These are phyloP conservation scores for Aspidoscelis tigris DNA, from an alignment of 2,113 vertebrate species.

Conservation along the genomic window DNA sequence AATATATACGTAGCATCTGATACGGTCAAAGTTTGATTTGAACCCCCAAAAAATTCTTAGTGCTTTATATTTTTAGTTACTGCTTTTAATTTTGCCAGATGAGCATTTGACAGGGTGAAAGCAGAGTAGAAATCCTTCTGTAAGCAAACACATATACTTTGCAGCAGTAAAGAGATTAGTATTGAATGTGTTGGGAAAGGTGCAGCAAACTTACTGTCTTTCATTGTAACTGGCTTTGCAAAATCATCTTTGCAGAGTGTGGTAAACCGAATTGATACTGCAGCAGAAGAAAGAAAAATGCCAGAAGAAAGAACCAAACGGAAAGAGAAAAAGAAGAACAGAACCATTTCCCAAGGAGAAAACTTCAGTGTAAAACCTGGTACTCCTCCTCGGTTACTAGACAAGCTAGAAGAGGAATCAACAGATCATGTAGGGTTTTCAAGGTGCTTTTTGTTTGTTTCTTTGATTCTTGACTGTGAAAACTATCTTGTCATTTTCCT, in stretches of 20 bases:
- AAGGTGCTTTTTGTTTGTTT: constrained; percentile 63
- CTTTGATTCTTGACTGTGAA: not conserved
- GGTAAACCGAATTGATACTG: constrained; percentile 35
- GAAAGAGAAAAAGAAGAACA: constrained; percentile 68
- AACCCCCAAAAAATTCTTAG: too few species aligned
- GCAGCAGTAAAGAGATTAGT: not conserved
- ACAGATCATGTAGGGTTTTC: constrained; percentile 51
- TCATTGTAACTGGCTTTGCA: not conserved
- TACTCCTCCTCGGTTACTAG: constrained; percentile 47
- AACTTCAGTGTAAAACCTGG: constrained; percentile 53
- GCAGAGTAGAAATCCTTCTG: not conserved
- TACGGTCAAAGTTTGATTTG: too few species aligned
- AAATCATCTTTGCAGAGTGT: constrained; percentile 37
- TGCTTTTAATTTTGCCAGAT: not conserved
- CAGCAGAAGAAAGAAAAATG: constrained; percentile 32
- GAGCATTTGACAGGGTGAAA: not conserved
- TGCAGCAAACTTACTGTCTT: not conserved
- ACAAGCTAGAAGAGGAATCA: constrained; percentile 65
- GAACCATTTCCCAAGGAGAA: constrained; percentile 50
- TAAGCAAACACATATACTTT: not conserved
- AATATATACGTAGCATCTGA: too few species aligned
- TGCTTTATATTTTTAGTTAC: too few species aligned
- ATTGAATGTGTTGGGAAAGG: not conserved
- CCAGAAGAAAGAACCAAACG: constrained; percentile 60
- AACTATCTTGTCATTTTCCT: not conserved